Evolutionary conservation across 1,140 invertebrate genomes (phyloP), one percentile per base, ranked within the genome.

Genomic region (Macrostomum lignano): DNA sequence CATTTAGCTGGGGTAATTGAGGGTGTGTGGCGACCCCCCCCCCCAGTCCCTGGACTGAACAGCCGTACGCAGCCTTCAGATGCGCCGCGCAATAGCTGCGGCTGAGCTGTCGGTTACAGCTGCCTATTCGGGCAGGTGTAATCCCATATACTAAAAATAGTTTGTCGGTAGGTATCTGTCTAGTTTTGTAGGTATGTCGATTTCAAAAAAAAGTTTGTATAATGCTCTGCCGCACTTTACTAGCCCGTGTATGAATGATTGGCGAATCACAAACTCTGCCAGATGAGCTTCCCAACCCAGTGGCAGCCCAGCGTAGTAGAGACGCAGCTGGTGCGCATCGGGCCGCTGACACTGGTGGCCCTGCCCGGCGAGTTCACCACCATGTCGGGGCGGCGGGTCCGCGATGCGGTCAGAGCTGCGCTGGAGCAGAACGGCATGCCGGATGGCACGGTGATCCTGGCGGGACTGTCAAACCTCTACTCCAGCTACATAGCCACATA

Each of bases 301-400:
- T 91, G 81, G 82, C 74, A 79, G 45, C 75, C 79, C 0, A 59
- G 63, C 36, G 67, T 81, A n/a, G 70, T 86, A 1, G 70, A 77
- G 1, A 71, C 70, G 1, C 72, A 84, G 43, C 48, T 86, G 2
- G 61, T 71, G 0, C 53, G 68, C 28, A 59, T 88, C 4, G 78
- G 77, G 1, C 53, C 61, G 29, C 57, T 75, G 23, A 48, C 75
- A 1, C 62, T 73, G 10, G 55, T 81, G 7, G 73, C 70, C 6
- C 51, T 65, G 17, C 82, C 81, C 0, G 81, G 75, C 7, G 82
- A 88, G 61, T 78, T 88, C 51, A 86, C 78, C 17, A 88, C 79
- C 2, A 91, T 88, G 81, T 67, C 78, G 1, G 79, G 79, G 1
- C 64, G 81, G 32, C 60, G 79, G 31, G 51, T 82, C 33, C 55